These are phyloP conservation scores for Gymnocephalus cernua DNA, from an alignment of 2,113 vertebrate genomes.

Conservation along the genomic window DNA sequence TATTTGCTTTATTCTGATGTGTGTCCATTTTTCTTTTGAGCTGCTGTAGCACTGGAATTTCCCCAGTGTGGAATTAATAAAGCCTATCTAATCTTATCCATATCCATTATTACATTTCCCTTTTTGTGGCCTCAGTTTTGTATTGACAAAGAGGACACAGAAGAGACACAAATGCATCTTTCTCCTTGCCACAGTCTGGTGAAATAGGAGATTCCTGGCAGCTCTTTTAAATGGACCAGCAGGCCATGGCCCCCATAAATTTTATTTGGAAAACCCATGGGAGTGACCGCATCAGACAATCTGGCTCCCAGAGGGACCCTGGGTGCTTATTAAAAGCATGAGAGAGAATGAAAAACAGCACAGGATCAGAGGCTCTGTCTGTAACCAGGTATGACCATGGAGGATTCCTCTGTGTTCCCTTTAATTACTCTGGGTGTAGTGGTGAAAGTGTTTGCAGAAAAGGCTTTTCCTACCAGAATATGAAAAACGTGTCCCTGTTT, in stretches of 20 bases:
- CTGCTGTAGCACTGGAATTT: too few species aligned
- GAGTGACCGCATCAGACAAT: conserved; percentile 48
- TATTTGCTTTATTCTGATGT: too few species aligned
- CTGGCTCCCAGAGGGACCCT: conserved; percentile 33
- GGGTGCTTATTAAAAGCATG: conserved; percentile 35
- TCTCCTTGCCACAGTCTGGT: conserved; percentile 30
- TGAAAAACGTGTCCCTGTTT: neutral
- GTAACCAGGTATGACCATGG: conserved; percentile 29
- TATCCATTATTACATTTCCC: conserved; percentile 32
- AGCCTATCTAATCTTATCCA: too few species aligned
- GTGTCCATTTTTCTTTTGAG: too few species aligned
- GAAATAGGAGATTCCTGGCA: conserved; percentile 47
- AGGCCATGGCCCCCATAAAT: conserved; percentile 61
- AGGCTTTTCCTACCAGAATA: conserved; percentile 26
- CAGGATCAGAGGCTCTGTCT: conserved; percentile 16
- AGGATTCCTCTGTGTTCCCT: conserved; percentile 21
- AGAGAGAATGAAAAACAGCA: conserved; percentile 47
- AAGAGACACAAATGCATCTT: conserved; percentile 41
- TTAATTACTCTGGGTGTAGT: conserved; percentile 33
- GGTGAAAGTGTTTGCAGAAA: conserved; percentile 26
- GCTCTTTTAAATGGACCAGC: conserved; percentile 59
- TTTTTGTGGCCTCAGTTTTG: conserved; percentile 27
- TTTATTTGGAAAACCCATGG: conserved; percentile 51
- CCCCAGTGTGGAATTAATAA: too few species aligned
- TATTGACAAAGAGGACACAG: conserved; percentile 23